Base-by-base conservation (phyloP, 2,888 invertebrate species). In the Pachliopta kotzebuea region DNA sequence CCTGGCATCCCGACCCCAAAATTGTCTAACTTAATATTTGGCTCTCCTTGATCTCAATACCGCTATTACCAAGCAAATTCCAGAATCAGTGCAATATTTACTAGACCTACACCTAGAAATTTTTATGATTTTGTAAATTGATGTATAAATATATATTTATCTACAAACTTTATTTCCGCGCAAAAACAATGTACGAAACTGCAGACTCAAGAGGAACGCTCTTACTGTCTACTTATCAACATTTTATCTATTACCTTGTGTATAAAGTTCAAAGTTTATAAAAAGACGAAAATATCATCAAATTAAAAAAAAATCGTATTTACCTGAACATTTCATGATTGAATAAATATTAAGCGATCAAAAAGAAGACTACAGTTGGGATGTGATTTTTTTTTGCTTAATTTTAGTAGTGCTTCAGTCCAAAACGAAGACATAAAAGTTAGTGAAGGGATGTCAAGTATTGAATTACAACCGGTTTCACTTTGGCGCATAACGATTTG, bases 1-100 rank as follows among this genome's bases (percentile, higher is more conserved):
- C 90, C 90, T 91, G 90, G 90, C 83, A 70, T 74, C 45, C 68
- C 74, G 76, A 83, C 88, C 87, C 74, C 68, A 69, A 70, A n/a
- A 62, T 81, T 84, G 83, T 81, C 85, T 85, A 81, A 84, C 81
- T 76, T 80, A 77, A 81, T 73, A 77, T 76, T 75, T 72, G 75
- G 71, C 74, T 70, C 80, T 75, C 76, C 75, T 71, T 73, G 77
- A 79, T 77, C 77, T 72, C 71, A 75, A 62, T 61, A 76, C 71
- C 67, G 66, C 72, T 72, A 71, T 74, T 71, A 71, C 70, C 70
- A 72, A 71, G 71, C 73, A 75, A 74, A n/a, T 76, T 72, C 71
- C 71, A 65, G 69, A 71, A 67, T 70, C 74, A 78, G 83, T 85
- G 83, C 83, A 84, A 74, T 81, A 72, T 61, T 74, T 74, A 77